Evolutionary conservation across 1,140 invertebrate genomes (phyloP).

Genomic region (Plodia interpunctella): DNA sequence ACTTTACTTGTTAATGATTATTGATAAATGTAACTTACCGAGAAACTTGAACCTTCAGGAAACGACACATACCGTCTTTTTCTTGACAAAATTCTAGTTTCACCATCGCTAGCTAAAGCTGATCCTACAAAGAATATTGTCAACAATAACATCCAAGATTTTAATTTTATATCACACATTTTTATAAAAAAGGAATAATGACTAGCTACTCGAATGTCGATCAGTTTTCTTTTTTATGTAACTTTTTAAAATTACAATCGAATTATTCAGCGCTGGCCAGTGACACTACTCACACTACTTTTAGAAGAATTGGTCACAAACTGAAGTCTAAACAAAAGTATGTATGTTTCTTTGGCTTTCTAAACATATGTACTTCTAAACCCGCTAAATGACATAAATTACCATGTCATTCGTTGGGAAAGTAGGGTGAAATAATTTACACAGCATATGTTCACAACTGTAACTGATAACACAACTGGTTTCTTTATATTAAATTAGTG

Average conservation of each 20-base stretch:
- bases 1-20: too few relatives aligned
- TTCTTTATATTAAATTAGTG: too few relatives aligned
- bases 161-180: background rate
- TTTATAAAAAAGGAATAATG: background rate
- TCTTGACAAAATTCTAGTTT: slow-evolving; percentile 68
- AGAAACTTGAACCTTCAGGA: slow-evolving; percentile 84
- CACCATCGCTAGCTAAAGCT: slow-evolving; percentile 10
- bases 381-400: background rate
- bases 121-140: slow-evolving; percentile 12
- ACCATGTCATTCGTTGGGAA: background rate
- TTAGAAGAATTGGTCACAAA: background rate
- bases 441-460: background rate
- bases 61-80: slow-evolving; percentile 82
- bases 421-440: background rate
- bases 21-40: slow-evolving; percentile 74
- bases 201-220: too few relatives aligned
- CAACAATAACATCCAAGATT: background rate
- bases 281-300: too few relatives aligned
- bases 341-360: background rate
- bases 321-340: background rate
- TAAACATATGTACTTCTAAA: background rate
- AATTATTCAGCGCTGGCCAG: too few relatives aligned
- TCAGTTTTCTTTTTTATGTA: too few relatives aligned
- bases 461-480: too few relatives aligned
- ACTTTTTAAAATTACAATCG: too few relatives aligned